Evolutionary conservation across 2,113 vertebrate genomes (phyloP).

Genomic region (Pluvialis apricaria): DNA sequence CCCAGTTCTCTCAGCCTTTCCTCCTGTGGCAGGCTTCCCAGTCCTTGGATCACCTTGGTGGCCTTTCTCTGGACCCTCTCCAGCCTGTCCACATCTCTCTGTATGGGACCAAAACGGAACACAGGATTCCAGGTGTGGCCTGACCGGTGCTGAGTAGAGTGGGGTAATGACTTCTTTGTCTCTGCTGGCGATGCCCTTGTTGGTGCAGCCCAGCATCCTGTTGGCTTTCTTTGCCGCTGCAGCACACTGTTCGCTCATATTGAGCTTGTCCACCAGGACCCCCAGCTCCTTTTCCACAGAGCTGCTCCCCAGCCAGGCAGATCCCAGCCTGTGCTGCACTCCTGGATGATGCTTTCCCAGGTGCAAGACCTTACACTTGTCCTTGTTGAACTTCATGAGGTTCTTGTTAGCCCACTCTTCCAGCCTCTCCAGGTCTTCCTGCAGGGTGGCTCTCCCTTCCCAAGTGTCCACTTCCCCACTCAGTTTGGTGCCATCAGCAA

Average conservation of each 20-base stretch:
- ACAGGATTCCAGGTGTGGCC: not conserved
- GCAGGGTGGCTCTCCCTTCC: not conserved
- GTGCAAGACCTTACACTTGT: not conserved
- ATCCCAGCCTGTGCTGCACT: not conserved
- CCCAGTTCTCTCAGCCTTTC: not conserved
- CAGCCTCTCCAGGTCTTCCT: not conserved
- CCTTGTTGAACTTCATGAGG: not conserved
- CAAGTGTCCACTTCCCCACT: not conserved
- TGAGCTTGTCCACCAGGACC: not conserved
- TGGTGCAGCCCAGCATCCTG: not conserved
- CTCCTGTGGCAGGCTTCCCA: not conserved
- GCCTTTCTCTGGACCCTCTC: not conserved
- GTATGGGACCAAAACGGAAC: not conserved
- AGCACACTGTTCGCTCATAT: not conserved
- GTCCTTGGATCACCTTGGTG: not conserved
- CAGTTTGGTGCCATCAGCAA: not conserved
- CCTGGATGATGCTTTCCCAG: not conserved
- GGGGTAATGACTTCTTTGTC: not conserved
- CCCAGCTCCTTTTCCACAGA: not conserved
- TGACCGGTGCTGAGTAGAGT: not conserved
- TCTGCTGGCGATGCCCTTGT: not conserved
- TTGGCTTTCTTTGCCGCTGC: not conserved
- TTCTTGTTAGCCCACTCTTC: not conserved
- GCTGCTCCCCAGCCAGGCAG: no score
- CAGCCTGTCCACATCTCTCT: not conserved